Evolutionary conservation across 2,888 invertebrate genomes (phyloP).

Genomic region (Lithophane ornitopus): DNA sequence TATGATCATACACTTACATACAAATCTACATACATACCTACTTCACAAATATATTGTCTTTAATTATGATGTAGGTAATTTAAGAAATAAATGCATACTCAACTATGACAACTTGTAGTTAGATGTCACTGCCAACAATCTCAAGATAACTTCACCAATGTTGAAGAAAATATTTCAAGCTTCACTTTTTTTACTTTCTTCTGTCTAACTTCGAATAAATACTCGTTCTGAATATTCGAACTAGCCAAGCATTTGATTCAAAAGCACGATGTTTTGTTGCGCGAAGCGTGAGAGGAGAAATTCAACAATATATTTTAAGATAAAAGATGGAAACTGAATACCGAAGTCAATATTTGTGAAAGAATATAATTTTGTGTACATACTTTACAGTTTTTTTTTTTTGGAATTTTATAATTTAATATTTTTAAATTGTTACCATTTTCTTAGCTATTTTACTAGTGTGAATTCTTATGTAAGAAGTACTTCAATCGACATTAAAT

Average conservation of each 20-base stretch:
- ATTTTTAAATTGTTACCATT: not conserved
- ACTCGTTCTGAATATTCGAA: slow-evolving; percentile 60
- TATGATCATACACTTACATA: too few relatives aligned
- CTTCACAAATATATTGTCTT: too few relatives aligned
- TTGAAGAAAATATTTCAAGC: slow-evolving; percentile 44
- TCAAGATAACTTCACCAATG: slow-evolving; percentile 17
- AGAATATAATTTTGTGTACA: slow-evolving; percentile 22
- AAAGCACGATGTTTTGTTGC: slow-evolving; percentile 39
- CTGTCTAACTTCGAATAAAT: slow-evolving; percentile 47
- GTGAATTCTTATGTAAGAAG: not conserved
- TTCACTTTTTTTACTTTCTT: slow-evolving; percentile 24
- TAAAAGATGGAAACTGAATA: slow-evolving; percentile 36
- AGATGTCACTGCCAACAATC: slow-evolving; percentile 28
- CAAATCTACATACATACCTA: too few relatives aligned
- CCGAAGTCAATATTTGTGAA: slow-evolving; percentile 27
- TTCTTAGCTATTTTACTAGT: slow-evolving; percentile 14
- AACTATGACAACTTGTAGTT: too few relatives aligned
- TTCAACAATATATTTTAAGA: slow-evolving; percentile 46
- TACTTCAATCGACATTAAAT: not conserved
- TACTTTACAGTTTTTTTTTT: slow-evolving; percentile 20
- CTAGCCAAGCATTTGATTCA: slow-evolving; percentile 61
- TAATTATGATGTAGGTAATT: too few relatives aligned
- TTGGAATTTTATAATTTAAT: slow-evolving; percentile 6
- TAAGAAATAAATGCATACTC: too few relatives aligned
- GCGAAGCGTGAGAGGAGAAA: slow-evolving; percentile 34